These are phyloP conservation scores for Dynastes tityus DNA, from an alignment of 2,888 invertebrate genomes.

Conservation along the genomic window DNA sequence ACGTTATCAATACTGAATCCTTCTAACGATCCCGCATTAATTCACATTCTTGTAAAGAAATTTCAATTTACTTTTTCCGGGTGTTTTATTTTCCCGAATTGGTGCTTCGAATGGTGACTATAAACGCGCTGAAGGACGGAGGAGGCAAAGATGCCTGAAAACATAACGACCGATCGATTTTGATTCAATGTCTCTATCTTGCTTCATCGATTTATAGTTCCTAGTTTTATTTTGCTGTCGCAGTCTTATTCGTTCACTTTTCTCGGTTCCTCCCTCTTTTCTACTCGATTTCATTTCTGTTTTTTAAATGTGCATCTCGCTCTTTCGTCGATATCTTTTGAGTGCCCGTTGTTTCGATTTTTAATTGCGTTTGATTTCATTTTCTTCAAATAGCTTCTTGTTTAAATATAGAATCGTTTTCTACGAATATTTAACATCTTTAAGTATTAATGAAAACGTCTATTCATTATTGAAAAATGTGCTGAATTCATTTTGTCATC, in stretches of 20 bases:
- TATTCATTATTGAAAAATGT: neutral
- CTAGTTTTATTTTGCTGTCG: constrained; percentile 19
- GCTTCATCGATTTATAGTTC: constrained; percentile 27
- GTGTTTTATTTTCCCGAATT: constrained; percentile 57
- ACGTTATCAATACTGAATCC: constrained; percentile 51
- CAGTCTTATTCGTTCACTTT: neutral
- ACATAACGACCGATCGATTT: neutral
- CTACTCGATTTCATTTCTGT: constrained; percentile 30
- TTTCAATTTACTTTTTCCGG: constrained; percentile 61
- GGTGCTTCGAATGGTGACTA: constrained; percentile 11
- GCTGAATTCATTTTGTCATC: too few species aligned
- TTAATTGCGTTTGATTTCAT: neutral
- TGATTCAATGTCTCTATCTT: constrained; percentile 47
- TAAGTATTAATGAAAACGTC: neutral
- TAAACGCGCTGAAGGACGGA: neutral
- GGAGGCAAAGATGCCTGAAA: constrained; percentile 55
- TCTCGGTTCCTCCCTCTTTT: constrained; percentile 19
- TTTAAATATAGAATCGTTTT: neutral
- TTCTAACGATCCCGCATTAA: constrained; percentile 58
- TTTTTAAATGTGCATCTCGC: constrained; percentile 31
- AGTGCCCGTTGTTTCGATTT: constrained; percentile 24
- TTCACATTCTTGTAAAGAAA: constrained; percentile 60
- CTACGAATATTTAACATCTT: neutral
- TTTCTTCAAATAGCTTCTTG: neutral
- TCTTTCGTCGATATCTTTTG: neutral